Conservation (phyloP, 2,797 vertebrate species). For the Scarus forsteni region DNA sequence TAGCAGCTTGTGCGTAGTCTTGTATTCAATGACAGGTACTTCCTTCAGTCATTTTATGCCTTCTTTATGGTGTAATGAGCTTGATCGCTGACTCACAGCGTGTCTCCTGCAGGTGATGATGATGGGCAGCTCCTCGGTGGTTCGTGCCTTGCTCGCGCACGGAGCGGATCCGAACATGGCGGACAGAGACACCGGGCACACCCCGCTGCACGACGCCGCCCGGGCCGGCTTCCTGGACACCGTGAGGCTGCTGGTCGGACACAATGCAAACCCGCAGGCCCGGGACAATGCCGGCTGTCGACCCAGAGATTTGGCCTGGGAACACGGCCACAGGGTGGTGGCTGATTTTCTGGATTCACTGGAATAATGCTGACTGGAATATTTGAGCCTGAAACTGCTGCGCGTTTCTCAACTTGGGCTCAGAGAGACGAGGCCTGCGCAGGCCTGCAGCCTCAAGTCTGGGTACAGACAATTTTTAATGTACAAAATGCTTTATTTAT, state of each 20-base stretch:
- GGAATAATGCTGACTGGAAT: constrained; percentile 5
- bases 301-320: constrained; percentile 77
- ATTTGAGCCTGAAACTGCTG: constrained; percentile 1
- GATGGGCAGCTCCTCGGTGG: constrained; percentile 82
- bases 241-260: constrained; percentile 64
- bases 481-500: constrained; percentile 44
- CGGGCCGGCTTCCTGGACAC: constrained; percentile 80
- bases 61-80: neutral
- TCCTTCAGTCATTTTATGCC: too few species aligned
- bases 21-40: neutral
- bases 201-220: constrained; percentile 85
- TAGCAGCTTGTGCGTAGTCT: too few species aligned
- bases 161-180: constrained; percentile 79
- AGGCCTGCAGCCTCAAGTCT: constrained; percentile 33
- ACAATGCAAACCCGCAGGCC: constrained; percentile 63
- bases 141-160: constrained; percentile 62
- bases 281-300: constrained; percentile 51
- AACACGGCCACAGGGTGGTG: constrained; percentile 55
- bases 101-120: constrained; percentile 82
- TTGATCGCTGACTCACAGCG: neutral
- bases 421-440: constrained; percentile 13
- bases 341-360: constrained; percentile 65
- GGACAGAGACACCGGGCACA: constrained; percentile 70
- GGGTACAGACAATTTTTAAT: neutral
- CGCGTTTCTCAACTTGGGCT: constrained; percentile 4